These are phyloP conservation scores for Macrotis lagotis DNA, from an alignment of 2,113 vertebrate genomes.

Conservation along the genomic window DNA sequence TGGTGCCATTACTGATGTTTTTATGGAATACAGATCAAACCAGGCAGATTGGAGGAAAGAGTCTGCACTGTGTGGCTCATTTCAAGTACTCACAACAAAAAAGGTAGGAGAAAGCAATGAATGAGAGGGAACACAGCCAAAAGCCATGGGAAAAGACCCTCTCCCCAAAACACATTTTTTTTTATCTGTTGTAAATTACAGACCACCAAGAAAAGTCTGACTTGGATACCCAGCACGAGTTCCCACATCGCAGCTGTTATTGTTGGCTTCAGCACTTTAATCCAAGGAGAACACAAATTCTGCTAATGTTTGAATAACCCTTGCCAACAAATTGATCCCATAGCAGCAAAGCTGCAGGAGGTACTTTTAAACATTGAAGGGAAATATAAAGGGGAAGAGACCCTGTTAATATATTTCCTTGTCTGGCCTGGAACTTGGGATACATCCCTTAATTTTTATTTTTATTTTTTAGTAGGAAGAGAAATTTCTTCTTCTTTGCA, in stretches of 20 bases:
- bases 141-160: slow-evolving; percentile 74
- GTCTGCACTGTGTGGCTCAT: slow-evolving; percentile 49
- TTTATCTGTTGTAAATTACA: slow-evolving; percentile 78
- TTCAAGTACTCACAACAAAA: slow-evolving; percentile 52
- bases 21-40: neutral
- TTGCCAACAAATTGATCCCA: slow-evolving; percentile 84
- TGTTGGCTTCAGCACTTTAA: slow-evolving; percentile 82
- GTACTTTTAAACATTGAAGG: slow-evolving; percentile 66
- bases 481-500: slow-evolving; percentile 8
- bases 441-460: slow-evolving; percentile 30
- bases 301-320: slow-evolving; percentile 84
- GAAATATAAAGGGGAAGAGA: slow-evolving; percentile 43
- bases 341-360: slow-evolving; percentile 66
- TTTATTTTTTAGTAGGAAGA: slow-evolving; percentile 50
- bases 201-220: slow-evolving; percentile 81
- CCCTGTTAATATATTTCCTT: slow-evolving; percentile 50
- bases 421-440: slow-evolving; percentile 38
- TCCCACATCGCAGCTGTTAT: slow-evolving; percentile 85
- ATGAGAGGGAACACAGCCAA: slow-evolving; percentile 75
- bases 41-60: neutral
- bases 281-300: slow-evolving; percentile 80
- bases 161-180: slow-evolving; percentile 68
- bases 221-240: slow-evolving; percentile 76
- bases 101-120: slow-evolving; percentile 64
- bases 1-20: neutral